Evolutionary conservation across 2,888 invertebrate genomes (phyloP).

Genomic region (Phyllotreta striolata): DNA sequence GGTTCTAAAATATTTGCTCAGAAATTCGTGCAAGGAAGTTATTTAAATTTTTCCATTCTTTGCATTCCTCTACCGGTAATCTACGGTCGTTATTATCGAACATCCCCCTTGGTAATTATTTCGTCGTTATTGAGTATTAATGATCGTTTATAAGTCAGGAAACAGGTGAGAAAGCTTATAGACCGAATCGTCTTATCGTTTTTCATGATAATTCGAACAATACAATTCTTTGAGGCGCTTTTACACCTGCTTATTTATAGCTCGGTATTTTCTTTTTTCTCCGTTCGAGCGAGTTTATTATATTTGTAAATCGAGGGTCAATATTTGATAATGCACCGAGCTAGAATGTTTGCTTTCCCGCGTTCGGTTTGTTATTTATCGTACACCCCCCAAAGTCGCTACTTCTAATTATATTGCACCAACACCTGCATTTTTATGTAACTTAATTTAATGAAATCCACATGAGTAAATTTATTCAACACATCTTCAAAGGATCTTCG

Average conservation of each 20-base stretch:
- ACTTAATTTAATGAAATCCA: too few species aligned
- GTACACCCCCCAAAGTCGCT: too few species aligned
- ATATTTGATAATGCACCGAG: neutral
- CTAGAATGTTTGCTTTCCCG: slow-evolving; percentile 5
- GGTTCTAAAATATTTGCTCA: too few species aligned
- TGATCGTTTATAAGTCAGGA: slow-evolving; percentile 6
- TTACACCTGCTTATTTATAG: slow-evolving; percentile 9
- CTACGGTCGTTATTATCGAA: neutral
- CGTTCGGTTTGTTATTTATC: neutral
- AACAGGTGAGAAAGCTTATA: slow-evolving; percentile 3
- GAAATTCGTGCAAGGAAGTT: too few species aligned
- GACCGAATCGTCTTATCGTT: neutral
- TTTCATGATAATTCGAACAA: slow-evolving; percentile 1
- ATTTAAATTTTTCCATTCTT: neutral
- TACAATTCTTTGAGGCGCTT: slow-evolving; percentile 2
- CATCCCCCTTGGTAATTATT: slow-evolving; percentile 2
- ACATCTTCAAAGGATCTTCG: too few species aligned
- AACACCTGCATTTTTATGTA: too few species aligned
- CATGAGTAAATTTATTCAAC: too few species aligned
- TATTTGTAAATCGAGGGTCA: slow-evolving; percentile 7
- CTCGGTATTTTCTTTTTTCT: neutral
- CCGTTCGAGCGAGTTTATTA: neutral
- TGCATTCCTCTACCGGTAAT: neutral
- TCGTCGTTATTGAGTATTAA: slow-evolving; percentile 9
- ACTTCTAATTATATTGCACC: too few species aligned